These are phyloP conservation scores for Aphidius ervi DNA, from an alignment of 1,140 invertebrate species.

Conservation along the genomic window DNA sequence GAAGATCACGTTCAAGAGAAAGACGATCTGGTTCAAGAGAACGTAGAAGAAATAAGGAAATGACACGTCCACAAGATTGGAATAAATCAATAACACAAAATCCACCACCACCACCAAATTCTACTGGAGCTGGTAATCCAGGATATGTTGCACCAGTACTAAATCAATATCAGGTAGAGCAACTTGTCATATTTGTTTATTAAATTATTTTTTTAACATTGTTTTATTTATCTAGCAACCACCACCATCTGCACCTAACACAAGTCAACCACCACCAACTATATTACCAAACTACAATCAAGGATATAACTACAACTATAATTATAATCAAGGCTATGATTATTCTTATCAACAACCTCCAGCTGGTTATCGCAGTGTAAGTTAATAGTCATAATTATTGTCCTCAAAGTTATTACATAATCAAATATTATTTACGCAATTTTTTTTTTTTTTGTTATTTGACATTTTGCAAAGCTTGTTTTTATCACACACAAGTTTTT, in stretches of 20 bases:
- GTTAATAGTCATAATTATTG: slow-evolving; percentile 21
- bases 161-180: slow-evolving; percentile 47
- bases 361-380: slow-evolving; percentile 47
- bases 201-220: background rate
- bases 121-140: slow-evolving; percentile 28
- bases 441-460: too few relatives aligned
- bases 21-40: slow-evolving; percentile 43
- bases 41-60: slow-evolving; percentile 38
- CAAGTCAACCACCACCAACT: slow-evolving; percentile 46
- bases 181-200: slow-evolving; percentile 9
- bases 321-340: slow-evolving; percentile 43
- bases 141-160: slow-evolving; percentile 42
- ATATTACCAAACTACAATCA: slow-evolving; percentile 40
- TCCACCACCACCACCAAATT: slow-evolving; percentile 29
- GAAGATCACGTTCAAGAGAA: slow-evolving; percentile 45
- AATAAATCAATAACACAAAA: slow-evolving; percentile 31
- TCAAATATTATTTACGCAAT: too few relatives aligned
- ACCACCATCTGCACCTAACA: slow-evolving; percentile 40
- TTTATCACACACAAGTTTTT: too few relatives aligned
- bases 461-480: too few relatives aligned
- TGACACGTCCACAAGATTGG: slow-evolving; percentile 40
- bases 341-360: slow-evolving; percentile 42
- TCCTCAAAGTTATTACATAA: too few relatives aligned
- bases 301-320: slow-evolving; percentile 46
- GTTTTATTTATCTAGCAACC: slow-evolving; percentile 24